These are phyloP conservation scores for Procapra przewalskii DNA, from an alignment of 2,113 vertebrate species.

Conservation along the genomic window DNA sequence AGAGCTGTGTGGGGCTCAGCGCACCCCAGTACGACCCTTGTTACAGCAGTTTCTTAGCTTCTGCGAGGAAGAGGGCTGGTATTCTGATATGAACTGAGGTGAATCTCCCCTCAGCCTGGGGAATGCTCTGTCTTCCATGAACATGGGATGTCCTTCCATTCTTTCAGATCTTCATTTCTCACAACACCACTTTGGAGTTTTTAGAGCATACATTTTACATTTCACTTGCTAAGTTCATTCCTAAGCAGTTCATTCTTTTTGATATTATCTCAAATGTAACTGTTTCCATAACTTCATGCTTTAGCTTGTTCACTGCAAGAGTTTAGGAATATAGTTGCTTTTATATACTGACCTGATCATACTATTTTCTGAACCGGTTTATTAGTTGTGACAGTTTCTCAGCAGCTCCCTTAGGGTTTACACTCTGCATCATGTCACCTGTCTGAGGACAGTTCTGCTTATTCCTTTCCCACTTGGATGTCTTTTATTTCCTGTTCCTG, in stretches of 20 bases:
- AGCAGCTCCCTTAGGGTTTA: neutral
- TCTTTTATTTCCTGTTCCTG: neutral
- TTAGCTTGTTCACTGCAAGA: neutral
- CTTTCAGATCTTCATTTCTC: neutral
- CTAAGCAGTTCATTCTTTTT: neutral
- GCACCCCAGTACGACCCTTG: accelerated
- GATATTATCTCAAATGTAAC: neutral
- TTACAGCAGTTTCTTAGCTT: neutral
- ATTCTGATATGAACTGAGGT: neutral
- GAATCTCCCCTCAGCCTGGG: neutral
- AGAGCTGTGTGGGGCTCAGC: neutral
- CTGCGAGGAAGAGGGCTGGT: neutral
- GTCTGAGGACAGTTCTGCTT: neutral
- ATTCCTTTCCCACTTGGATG: neutral
- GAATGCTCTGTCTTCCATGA: neutral
- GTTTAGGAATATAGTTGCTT: neutral
- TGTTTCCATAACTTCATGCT: neutral
- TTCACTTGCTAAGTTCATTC: neutral
- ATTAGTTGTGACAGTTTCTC: neutral
- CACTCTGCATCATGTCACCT: no score
- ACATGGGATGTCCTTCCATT: neutral
- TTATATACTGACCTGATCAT: no score
- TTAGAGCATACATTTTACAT: neutral
- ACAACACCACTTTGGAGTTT: neutral
- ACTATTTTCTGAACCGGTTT: neutral